Evolutionary conservation across 2,113 vertebrate species (phyloP).

Genomic region (Emydura subglobosa): DNA sequence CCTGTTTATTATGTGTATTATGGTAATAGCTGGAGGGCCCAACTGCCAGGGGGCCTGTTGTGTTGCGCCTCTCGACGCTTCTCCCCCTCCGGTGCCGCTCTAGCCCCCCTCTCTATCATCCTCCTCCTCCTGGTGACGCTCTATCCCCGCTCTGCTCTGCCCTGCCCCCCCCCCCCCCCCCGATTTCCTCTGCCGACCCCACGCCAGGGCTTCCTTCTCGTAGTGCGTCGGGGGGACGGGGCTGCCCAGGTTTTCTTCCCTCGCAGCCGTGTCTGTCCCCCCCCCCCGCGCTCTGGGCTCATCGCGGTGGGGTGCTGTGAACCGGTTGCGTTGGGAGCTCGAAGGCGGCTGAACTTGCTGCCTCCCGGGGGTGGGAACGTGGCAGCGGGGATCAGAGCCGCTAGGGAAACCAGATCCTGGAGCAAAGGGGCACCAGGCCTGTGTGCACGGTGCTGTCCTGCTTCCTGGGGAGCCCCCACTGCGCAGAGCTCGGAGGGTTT

Average conservation of each 20-base stretch:
- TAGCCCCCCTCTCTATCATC: background rate
- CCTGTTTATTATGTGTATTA: background rate
- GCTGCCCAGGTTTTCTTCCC: too few relatives aligned
- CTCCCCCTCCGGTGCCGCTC: background rate
- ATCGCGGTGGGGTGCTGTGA: accelerated
- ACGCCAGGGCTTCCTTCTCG: too few relatives aligned
- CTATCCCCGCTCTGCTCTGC: background rate
- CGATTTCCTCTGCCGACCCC: background rate
- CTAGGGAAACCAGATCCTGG: background rate
- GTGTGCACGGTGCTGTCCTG: accelerated
- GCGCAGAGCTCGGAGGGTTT: background rate
- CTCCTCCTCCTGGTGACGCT: background rate
- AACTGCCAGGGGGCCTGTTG: too few relatives aligned
- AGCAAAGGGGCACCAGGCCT: background rate
- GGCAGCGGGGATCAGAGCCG: background rate
- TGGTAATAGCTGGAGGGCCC: background rate
- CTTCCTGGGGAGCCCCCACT: background rate
- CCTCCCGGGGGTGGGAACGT: background rate
- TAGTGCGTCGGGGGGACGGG: too few relatives aligned
- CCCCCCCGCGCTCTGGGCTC: accelerated
- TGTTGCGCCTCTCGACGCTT: background rate
- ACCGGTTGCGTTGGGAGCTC: background rate
- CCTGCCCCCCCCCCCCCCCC: background rate
- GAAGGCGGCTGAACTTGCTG: background rate
- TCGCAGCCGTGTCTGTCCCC: too few relatives aligned